phyloP scores from a whole-genome alignment of 1,140 invertebrate species.

The Drosophila navojoa region DNA sequence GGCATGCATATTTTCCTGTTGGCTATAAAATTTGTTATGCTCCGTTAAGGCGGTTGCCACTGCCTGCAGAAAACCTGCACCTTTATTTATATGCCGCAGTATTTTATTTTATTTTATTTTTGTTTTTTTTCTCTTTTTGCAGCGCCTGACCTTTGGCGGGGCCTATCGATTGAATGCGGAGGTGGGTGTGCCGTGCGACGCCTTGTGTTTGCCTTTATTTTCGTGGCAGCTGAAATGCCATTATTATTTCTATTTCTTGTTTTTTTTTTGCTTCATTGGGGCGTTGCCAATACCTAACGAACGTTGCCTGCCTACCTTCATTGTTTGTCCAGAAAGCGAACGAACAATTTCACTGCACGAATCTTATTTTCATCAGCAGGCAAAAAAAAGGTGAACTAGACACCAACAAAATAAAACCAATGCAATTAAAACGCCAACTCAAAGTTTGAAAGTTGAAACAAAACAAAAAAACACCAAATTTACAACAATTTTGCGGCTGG shows the following conservation, averaged over 20 bases:
- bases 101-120: constrained; percentile 53
- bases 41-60: constrained; percentile 27
- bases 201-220: constrained; percentile 70
- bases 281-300: constrained; percentile 26
- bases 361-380: constrained; percentile 17
- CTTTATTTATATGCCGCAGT: constrained; percentile 30
- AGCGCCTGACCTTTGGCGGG: constrained; percentile 65
- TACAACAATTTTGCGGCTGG: constrained; percentile 19
- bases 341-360: constrained; percentile 45
- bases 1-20: constrained; percentile 32
- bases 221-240: constrained; percentile 21
- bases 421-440: constrained; percentile 28
- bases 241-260: too few relatives aligned
- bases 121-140: constrained; percentile 34
- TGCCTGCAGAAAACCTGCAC: constrained; percentile 34
- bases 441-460: constrained; percentile 35
- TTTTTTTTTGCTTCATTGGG: constrained; percentile 6
- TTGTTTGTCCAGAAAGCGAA: constrained; percentile 22
- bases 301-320: neutral
- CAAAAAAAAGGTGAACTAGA: neutral
- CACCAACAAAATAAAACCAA: neutral
- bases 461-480: constrained; percentile 10
- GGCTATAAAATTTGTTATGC: constrained; percentile 34
- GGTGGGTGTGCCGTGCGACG: constrained; percentile 64
- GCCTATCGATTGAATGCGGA: constrained; percentile 65